Conservation (phyloP, 2,113 vertebrate genomes). For the Centrocercus urophasianus region DNA sequence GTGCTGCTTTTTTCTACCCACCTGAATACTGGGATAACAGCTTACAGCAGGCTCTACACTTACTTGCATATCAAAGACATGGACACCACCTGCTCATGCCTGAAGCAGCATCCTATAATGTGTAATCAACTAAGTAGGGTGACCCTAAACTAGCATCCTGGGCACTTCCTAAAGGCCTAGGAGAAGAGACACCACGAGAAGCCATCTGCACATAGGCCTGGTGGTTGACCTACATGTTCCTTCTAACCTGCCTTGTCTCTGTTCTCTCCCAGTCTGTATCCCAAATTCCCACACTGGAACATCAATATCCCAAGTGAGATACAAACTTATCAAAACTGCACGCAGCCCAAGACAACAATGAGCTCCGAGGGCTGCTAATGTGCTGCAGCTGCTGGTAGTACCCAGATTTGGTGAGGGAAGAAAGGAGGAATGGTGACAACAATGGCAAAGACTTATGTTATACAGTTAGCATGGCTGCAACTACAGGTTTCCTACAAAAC, state of each 20-base stretch:
- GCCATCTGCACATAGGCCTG: neutral
- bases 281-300: neutral
- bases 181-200: neutral
- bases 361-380: neutral
- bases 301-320: neutral
- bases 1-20: neutral
- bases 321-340: neutral
- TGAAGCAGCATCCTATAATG: neutral
- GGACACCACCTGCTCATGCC: neutral
- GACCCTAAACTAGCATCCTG: neutral
- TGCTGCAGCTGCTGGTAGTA: neutral
- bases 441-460: neutral
- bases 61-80: neutral
- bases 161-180: neutral
- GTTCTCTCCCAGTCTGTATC: neutral
- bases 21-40: neutral
- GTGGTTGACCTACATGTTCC: neutral
- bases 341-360: accelerated
- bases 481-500: neutral
- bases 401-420: neutral
- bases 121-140: neutral
- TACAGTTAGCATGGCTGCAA: neutral
- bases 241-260: neutral
- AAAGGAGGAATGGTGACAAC: neutral
- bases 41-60: neutral